Evolutionary conservation across 2,888 invertebrate species (phyloP).

Genomic region (Lutraria lutraria): DNA sequence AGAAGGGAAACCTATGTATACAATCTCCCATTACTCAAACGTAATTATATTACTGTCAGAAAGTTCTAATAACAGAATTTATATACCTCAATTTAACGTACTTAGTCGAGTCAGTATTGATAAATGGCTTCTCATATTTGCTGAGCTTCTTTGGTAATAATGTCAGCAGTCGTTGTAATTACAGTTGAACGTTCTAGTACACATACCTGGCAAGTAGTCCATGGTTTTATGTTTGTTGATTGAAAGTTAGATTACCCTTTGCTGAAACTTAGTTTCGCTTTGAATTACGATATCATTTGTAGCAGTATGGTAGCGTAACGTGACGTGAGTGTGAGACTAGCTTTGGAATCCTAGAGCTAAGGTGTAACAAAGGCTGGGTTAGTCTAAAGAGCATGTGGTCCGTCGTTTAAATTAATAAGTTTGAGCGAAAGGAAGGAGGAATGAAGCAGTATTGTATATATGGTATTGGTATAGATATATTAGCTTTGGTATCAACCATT

Average conservation of each 20-base stretch:
- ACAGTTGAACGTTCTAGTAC: background rate
- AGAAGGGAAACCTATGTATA: background rate
- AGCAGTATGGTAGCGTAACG: too few species aligned
- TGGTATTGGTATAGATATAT: too few species aligned
- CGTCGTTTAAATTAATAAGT: too few species aligned
- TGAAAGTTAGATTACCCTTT: background rate
- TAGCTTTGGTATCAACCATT: too few species aligned
- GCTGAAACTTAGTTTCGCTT: background rate
- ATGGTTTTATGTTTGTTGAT: background rate
- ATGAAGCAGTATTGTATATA: too few species aligned
- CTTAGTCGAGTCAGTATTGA: constrained; percentile 7
- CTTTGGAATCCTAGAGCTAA: too few species aligned
- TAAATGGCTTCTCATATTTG: background rate
- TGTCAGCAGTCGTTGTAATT: background rate
- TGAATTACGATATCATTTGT: too few species aligned
- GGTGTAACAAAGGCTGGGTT: too few species aligned
- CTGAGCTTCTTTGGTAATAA: background rate
- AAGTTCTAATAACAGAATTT: background rate
- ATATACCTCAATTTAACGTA: background rate
- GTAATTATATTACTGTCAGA: constrained; percentile 9
- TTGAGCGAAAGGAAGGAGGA: too few species aligned
- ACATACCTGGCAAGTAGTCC: background rate
- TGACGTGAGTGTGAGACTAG: too few species aligned
- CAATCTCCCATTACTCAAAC: constrained; percentile 8
- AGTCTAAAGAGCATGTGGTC: too few species aligned